These are phyloP conservation scores for Ochotona princeps DNA, from an alignment of 2,113 vertebrate genomes.

Conservation along the genomic window DNA sequence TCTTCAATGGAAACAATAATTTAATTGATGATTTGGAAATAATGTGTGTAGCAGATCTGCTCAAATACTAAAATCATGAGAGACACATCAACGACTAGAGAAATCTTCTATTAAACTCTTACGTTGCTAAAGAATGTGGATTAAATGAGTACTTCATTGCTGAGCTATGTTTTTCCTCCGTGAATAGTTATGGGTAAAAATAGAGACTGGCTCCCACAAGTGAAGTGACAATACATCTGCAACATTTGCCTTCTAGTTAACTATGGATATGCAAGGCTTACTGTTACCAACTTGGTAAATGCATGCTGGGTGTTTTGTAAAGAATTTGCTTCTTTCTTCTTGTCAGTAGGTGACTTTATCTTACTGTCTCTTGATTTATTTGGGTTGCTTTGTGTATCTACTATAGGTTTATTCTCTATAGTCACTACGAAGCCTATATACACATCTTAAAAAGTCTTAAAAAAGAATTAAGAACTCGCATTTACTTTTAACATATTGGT, in stretches of 20 bases:
- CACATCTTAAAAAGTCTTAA: background rate
- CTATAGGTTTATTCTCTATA: background rate
- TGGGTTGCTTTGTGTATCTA: background rate
- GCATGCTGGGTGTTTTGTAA: background rate
- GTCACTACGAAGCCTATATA: background rate
- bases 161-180: too few species aligned
- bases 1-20: conserved; percentile 3
- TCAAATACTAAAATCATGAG: background rate
- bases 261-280: background rate
- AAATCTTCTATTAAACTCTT: background rate
- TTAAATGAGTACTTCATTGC: background rate
- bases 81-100: background rate
- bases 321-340: background rate
- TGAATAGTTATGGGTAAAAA: background rate
- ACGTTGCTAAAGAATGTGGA: background rate
- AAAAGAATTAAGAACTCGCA: background rate
- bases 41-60: background rate
- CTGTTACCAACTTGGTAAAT: too few species aligned
- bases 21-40: conserved; percentile 16
- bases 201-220: background rate
- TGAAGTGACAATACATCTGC: background rate
- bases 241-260: background rate
- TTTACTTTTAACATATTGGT: too few species aligned
- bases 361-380: background rate
- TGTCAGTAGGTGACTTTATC: background rate